phyloP scores from a whole-genome alignment of 2,113 vertebrate genomes.

The Sardina pilchardus region DNA sequence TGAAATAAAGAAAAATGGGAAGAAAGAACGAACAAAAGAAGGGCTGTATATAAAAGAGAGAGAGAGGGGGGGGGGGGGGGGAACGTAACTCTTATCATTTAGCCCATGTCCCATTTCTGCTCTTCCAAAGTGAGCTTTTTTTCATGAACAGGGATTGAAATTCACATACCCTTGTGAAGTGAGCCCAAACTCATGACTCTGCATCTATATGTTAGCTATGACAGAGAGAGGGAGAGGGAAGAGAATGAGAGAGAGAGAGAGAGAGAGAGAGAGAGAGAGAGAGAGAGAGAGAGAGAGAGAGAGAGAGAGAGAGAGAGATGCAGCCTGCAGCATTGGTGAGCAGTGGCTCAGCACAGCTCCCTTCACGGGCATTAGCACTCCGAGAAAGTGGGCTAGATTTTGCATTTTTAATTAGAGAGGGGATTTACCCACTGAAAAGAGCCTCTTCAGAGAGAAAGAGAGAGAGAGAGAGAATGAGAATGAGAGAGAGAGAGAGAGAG shows the following conservation, averaged over 20 bases:
- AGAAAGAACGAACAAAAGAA: background rate
- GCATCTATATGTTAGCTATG: background rate
- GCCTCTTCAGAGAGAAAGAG: conserved; percentile 6
- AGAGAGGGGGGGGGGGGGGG: background rate
- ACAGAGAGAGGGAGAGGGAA: background rate
- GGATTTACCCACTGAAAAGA: conserved; percentile 43
- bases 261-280: background rate
- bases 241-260: background rate
- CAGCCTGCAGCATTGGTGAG: conserved; percentile 19
- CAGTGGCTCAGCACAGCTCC: conserved; percentile 22
- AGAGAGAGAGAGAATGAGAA: background rate
- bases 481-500: background rate
- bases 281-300: conserved; percentile 1
- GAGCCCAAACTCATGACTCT: conserved; percentile 1
- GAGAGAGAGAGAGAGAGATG: conserved; percentile 27
- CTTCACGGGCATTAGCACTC: conserved; percentile 40
- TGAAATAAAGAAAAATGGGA: background rate
- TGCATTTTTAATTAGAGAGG: conserved; percentile 52
- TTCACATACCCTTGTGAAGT: background rate
- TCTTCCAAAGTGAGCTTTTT: background rate
- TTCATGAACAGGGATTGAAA: background rate
- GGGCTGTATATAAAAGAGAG: background rate
- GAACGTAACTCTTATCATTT: background rate
- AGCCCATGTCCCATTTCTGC: background rate
- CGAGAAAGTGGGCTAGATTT: conserved; percentile 47